These are phyloP conservation scores for Drosophila pallidifrons DNA, from an alignment of 1,140 invertebrate species.

Conservation along the genomic window DNA sequence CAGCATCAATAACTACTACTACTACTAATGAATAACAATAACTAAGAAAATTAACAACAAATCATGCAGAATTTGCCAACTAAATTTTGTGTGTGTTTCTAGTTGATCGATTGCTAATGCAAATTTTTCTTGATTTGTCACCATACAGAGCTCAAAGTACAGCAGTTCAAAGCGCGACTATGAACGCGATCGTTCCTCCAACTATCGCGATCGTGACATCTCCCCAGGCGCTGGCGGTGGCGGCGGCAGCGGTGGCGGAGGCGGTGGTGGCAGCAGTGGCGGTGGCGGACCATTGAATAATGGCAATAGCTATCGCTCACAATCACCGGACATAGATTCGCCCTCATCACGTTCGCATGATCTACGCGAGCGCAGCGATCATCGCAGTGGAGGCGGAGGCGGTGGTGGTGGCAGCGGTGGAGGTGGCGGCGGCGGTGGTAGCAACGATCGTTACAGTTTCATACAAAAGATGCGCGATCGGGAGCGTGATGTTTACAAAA, in stretches of 20 bases:
- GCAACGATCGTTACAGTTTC: constrained; percentile 87
- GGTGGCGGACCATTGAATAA: constrained; percentile 87
- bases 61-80: background rate
- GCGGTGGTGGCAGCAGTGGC: constrained; percentile 87
- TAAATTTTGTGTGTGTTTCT: background rate
- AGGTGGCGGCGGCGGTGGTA: constrained; percentile 84
- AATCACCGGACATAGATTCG: constrained; percentile 89
- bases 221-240: constrained; percentile 89
- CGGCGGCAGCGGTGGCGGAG: constrained; percentile 89
- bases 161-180: constrained; percentile 87
- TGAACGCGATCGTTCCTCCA: constrained; percentile 84
- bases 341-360: constrained; percentile 86
- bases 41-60: background rate
- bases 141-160: constrained; percentile 90
- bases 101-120: background rate
- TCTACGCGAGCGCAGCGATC: constrained; percentile 88
- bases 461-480: constrained; percentile 92
- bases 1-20: background rate
- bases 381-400: constrained; percentile 64
- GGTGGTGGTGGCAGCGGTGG: constrained; percentile 80
- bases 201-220: constrained; percentile 83
- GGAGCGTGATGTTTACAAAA: constrained; percentile 96
- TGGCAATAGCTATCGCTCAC: constrained; percentile 91
- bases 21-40: constrained; percentile 2
- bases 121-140: constrained; percentile 5